phyloP scores from a whole-genome alignment of 2,113 vertebrate species.

The Daubentonia madagascariensis region DNA sequence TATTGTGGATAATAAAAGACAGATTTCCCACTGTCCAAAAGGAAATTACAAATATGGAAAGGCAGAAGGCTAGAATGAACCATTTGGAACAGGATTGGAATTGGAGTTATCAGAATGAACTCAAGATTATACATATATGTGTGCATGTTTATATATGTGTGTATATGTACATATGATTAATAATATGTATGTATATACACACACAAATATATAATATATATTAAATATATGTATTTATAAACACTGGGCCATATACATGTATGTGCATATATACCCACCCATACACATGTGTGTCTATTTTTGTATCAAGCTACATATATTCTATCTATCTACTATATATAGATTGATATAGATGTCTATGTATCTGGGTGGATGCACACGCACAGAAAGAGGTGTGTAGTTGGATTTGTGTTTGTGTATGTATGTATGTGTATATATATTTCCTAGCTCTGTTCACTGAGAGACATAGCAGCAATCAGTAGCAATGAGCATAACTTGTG shows the following conservation, averaged over 20 bases:
- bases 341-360: neutral
- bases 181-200: neutral
- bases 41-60: slow-evolving; percentile 19
- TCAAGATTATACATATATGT: neutral
- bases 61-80: neutral
- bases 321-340: neutral
- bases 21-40: slow-evolving; percentile 39
- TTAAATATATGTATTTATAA: neutral
- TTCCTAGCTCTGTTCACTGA: neutral
- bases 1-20: slow-evolving; percentile 35
- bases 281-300: neutral
- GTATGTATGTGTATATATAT: neutral
- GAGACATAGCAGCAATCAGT: neutral
- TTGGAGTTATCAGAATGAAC: neutral
- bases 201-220: neutral
- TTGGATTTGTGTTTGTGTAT: neutral
- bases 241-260: neutral
- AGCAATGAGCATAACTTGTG: neutral
- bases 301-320: neutral
- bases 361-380: neutral
- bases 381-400: neutral
- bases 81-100: neutral
- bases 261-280: neutral
- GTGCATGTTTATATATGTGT: neutral
- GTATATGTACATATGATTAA: neutral